Conservation (phyloP, 2,888 invertebrate genomes). For the Onthophagus sagittarius region DNA sequence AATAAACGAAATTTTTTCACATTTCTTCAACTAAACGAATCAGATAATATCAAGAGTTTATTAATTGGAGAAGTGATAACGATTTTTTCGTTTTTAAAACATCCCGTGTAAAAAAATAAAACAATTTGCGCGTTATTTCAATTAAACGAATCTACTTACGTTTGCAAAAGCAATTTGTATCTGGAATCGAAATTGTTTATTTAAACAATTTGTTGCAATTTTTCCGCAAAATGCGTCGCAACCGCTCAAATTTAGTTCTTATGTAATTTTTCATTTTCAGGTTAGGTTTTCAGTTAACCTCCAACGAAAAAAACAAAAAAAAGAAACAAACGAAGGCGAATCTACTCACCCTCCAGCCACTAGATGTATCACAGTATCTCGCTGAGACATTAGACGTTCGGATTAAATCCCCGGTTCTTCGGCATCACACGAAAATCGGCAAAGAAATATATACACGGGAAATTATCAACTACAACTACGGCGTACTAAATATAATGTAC, state of each 20-base stretch:
- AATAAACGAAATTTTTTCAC: too few species aligned
- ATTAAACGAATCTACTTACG: not conserved
- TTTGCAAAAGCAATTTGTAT: not conserved
- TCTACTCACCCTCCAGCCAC: conserved; percentile 90
- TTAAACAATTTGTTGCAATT: not conserved
- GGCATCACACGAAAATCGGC: not conserved
- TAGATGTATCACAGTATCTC: conserved; percentile 89
- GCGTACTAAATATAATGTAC: conserved; percentile 3
- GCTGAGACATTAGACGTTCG: conserved; percentile 61
- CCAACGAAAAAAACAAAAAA: not conserved
- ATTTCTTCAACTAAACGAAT: too few species aligned
- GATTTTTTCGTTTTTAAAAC: not conserved
- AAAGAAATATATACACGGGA: too few species aligned
- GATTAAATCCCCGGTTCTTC: conserved; percentile 16
- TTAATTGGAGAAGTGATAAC: too few species aligned
- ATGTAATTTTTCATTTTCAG: conserved; percentile 1
- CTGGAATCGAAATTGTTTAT: not conserved
- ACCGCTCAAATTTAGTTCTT: not conserved
- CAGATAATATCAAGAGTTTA: too few species aligned
- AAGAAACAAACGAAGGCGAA: conserved; percentile 22
- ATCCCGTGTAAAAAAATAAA: not conserved
- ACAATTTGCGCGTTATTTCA: not conserved
- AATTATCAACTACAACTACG: not conserved
- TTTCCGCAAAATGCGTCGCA: not conserved
- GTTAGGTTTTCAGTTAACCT: conserved; percentile 7